Evolutionary conservation across 2,888 invertebrate species (phyloP).

Genomic region (Notocelia uddmanniana): DNA sequence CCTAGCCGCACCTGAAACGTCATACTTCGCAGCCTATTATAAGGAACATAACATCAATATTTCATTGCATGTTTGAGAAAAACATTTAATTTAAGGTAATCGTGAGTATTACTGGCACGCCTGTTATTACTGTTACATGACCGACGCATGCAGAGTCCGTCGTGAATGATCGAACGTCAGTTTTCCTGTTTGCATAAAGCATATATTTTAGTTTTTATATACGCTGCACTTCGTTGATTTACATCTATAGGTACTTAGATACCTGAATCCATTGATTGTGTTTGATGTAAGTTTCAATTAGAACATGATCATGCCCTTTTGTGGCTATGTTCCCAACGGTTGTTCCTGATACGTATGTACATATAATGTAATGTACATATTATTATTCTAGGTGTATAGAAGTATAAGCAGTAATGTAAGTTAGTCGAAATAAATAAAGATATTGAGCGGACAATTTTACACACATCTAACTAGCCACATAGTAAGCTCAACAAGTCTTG

Average conservation of each 20-base stretch:
- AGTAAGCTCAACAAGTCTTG: too few species aligned
- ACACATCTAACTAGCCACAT: too few species aligned
- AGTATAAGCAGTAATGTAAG: neutral
- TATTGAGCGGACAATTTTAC: too few species aligned
- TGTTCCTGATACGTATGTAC: neutral
- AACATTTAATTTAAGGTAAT: neutral
- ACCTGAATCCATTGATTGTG: neutral
- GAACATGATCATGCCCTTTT: neutral
- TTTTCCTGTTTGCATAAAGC: slow-evolving; percentile 33
- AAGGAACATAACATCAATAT: too few species aligned
- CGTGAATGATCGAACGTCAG: slow-evolving; percentile 16
- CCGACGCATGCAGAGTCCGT: slow-evolving; percentile 10
- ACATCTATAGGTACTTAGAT: neutral
- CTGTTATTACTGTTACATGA: slow-evolving; percentile 20
- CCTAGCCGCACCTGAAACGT: too few species aligned
- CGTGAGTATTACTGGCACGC: slow-evolving; percentile 49
- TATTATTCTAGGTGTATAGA: too few species aligned
- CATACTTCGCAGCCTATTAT: too few species aligned
- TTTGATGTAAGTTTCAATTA: neutral
- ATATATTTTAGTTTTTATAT: slow-evolving; percentile 16
- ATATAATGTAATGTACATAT: neutral
- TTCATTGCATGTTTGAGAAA: too few species aligned
- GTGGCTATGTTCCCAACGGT: neutral
- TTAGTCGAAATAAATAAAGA: too few species aligned
- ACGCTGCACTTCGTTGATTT: slow-evolving; percentile 5